These are phyloP conservation scores for Bombus superbus DNA, from an alignment of 1,140 invertebrate species.

Conservation along the genomic window DNA sequence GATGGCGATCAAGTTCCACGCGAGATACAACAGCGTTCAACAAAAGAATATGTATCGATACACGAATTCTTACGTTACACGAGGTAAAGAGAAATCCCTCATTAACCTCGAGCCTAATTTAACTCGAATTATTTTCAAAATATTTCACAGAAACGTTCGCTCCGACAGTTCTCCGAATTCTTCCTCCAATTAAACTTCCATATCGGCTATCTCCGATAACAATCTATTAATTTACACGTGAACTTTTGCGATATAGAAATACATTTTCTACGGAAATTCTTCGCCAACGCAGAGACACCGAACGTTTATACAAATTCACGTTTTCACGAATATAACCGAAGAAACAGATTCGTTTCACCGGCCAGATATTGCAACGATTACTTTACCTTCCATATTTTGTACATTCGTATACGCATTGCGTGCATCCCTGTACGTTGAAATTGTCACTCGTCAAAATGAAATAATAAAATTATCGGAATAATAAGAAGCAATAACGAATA, in stretches of 20 bases:
- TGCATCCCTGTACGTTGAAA: background rate
- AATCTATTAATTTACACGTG: background rate
- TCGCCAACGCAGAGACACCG: background rate
- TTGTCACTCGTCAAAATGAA: too few relatives aligned
- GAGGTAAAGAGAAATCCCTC: background rate
- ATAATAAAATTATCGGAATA: background rate
- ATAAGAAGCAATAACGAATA: background rate
- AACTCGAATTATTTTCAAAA: background rate
- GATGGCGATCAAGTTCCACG: slow-evolving; percentile 27
- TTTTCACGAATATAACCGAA: background rate
- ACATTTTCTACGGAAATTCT: too few relatives aligned
- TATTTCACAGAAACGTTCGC: background rate
- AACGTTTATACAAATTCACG: background rate
- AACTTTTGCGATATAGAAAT: background rate
- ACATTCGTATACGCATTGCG: too few relatives aligned
- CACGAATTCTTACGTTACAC: slow-evolving; percentile 23
- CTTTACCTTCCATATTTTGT: too few relatives aligned
- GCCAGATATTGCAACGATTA: background rate
- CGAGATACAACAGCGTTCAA: slow-evolving; percentile 12
- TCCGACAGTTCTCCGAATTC: background rate
- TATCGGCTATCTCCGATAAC: too few relatives aligned
- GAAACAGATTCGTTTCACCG: background rate
- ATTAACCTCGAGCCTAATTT: background rate
- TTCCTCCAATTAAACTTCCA: too few relatives aligned
- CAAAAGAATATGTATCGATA: background rate